Evolutionary conservation across 2,797 vertebrate species (phyloP), one percentile per base, ranked within the genome.

Genomic region (Pseudochaenichthys georgianus): DNA sequence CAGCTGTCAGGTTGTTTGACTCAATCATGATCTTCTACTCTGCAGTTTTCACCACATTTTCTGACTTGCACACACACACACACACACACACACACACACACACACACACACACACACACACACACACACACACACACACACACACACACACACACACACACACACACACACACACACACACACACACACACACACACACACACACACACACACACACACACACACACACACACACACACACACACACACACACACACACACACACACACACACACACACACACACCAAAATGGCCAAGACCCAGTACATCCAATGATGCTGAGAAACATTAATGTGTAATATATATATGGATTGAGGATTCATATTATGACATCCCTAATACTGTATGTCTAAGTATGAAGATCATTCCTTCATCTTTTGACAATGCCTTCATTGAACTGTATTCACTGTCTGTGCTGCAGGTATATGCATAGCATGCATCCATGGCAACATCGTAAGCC

Each of bases 1-100:
- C 93, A 94, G 92, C 93, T 94, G 92, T 94, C 93, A 88, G 78
- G 73, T 83, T 80, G 77, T 77, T 77, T 52, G 70, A 84, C 45
- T 84, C 85, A 72, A 81, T 92, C 85, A 73, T 42, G 54, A 87
- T 81, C 78, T 71, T 65, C 53, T 74, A 41, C 9, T 43, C 75
- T 52, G 75, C 31, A 53, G 54, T 70, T 70, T 63, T 57, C 61
- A 70, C 71, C 63, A 75, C 78, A 67, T 76, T 75, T 62, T 75
- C 45, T 63, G 70, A 85, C 67, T 58, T 10, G 5, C 47, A 50
- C 46, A 41, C n/a, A 48, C 63, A 71, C 54, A 62, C 41, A 66
- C 45, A 64, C 21, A 21, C 21, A 21, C 21, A 21, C 21, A 21
- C 48, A 63, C 55, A 17, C 69, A 63, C 74, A 58, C 5, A 41